phyloP scores from a whole-genome alignment of 1,140 invertebrate genomes.

The Andrena cerasifolii region DNA sequence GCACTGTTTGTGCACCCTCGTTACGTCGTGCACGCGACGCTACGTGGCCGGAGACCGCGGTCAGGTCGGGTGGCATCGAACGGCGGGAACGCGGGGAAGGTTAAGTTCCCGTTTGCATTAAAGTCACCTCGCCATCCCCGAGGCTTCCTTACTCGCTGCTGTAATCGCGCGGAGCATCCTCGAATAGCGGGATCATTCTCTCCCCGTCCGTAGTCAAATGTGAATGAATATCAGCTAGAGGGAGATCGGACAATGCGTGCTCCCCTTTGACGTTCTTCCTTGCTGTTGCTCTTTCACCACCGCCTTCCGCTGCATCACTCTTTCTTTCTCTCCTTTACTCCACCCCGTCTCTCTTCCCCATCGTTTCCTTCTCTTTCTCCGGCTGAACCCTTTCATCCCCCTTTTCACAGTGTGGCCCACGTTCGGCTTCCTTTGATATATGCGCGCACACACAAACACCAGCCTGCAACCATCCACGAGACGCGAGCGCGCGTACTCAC shows the following conservation, averaged over 20 bases:
- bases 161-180: not conserved
- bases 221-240: slow-evolving; percentile 4
- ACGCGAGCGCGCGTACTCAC: not conserved
- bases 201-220: slow-evolving; percentile 1
- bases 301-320: not conserved
- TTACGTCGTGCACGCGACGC: too few relatives aligned
- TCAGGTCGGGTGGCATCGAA: not conserved
- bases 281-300: not conserved
- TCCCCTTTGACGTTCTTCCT: slow-evolving; percentile 12
- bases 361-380: not conserved
- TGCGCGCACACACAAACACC: not conserved
- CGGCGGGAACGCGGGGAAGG: slow-evolving; percentile 25
- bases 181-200: slow-evolving; percentile 20
- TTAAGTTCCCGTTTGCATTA: slow-evolving; percentile 7
- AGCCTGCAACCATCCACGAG: slow-evolving; percentile 26
- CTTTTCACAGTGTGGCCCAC: slow-evolving; percentile 34
- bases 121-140: not conserved
- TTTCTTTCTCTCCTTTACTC: not conserved
- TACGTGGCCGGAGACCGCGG: too few relatives aligned
- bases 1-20: too few relatives aligned
- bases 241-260: slow-evolving; percentile 21
- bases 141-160: not conserved
- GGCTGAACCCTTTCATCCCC: slow-evolving; percentile 19
- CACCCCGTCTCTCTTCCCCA: not conserved
- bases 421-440: slow-evolving; percentile 49